Percentiles rank a stretch among this genome's conserved stretches.
phyloP scores from a whole-genome alignment of 2,888 invertebrate genomes.

The Tromatobia lineatoria region DNA sequence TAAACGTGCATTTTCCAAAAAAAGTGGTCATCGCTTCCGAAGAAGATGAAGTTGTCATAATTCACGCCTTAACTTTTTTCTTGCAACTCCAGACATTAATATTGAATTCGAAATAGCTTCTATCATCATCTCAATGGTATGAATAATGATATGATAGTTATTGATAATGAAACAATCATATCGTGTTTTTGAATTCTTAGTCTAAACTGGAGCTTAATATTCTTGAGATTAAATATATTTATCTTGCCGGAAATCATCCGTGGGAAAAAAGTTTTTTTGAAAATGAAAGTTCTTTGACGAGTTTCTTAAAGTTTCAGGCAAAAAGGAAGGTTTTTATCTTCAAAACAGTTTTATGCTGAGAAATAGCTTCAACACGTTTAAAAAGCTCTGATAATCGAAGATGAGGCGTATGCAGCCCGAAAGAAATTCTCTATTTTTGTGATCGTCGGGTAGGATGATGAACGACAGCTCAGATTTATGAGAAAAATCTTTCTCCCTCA shows the following conservation, averaged over 20 bases:
- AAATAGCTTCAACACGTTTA: conserved; percentile 6
- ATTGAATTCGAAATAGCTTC: neutral
- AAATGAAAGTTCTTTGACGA: neutral
- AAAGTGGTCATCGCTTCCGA: neutral
- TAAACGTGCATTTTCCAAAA: neutral
- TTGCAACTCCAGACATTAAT: neutral
- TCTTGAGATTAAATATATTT: neutral
- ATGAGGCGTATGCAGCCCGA: conserved; percentile 7
- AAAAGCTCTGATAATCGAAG: conserved; percentile 12
- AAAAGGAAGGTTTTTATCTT: neutral
- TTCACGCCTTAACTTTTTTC: neutral
- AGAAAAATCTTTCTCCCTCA: conserved; percentile 29
- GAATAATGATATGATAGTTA: neutral
- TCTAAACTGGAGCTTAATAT: neutral
- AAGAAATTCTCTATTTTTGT: conserved; percentile 18
- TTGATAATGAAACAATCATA: neutral
- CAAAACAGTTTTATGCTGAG: neutral
- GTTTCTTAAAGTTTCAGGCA: neutral
- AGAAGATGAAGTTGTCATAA: neutral
- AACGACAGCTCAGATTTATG: conserved; percentile 58
- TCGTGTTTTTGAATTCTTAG: neutral
- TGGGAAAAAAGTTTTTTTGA: neutral
- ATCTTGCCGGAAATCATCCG: neutral
- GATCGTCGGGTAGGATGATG: conserved; percentile 34
- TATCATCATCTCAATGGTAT: neutral